A percentile compares a stretch with the other conserved stretches of the same genome.
phyloP scores from a whole-genome alignment of 2,113 vertebrate species.

The Hippocampus guttulatus region DNA sequence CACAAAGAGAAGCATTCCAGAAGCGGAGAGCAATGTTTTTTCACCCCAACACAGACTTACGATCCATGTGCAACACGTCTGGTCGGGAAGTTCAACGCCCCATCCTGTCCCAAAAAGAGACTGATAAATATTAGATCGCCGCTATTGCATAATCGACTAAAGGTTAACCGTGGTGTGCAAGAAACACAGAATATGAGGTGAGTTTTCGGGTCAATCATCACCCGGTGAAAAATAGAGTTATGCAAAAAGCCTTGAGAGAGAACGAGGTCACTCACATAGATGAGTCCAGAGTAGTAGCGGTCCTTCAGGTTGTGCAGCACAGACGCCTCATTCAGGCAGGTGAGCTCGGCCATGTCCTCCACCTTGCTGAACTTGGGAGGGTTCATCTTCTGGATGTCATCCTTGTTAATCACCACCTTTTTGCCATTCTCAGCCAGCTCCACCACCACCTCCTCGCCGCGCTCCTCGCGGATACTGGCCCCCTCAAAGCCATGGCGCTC shows the following conservation, averaged over 20 bases:
- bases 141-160: conserved; percentile 1
- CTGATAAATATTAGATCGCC: conserved; percentile 15
- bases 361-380: conserved; percentile 97
- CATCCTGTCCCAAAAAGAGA: neutral
- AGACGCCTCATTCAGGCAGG: conserved; percentile 93
- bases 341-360: conserved; percentile 96
- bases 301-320: conserved; percentile 95
- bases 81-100: conserved; percentile 23
- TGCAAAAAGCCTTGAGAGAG: neutral
- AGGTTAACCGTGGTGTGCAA: conserved; percentile 2
- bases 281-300: conserved; percentile 94
- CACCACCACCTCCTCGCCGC: conserved; percentile 87
- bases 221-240: conserved; percentile 1
- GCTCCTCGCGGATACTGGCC: conserved; percentile 88
- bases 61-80: conserved; percentile 14
- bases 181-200: neutral
- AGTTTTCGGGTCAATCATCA: conserved; percentile 18
- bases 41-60: neutral
- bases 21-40: neutral
- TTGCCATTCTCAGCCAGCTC: conserved; percentile 93
- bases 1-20: neutral
- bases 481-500: conserved; percentile 95
- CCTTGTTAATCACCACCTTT: conserved; percentile 90
- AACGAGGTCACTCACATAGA: conserved; percentile 83
- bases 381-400: conserved; percentile 98